These are phyloP conservation scores for Vimba vimba DNA, from an alignment of 2,113 vertebrate species.

Conservation along the genomic window DNA sequence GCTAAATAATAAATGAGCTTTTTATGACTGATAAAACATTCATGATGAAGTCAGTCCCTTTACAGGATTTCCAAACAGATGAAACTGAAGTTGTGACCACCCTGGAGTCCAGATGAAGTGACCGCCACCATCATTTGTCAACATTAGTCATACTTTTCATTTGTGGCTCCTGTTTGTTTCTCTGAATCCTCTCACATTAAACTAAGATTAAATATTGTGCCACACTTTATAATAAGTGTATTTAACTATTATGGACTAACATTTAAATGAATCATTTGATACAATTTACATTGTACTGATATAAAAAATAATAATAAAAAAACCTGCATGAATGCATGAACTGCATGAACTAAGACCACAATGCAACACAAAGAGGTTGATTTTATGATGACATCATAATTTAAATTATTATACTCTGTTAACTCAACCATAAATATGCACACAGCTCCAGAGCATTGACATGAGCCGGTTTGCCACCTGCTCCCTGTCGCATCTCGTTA, in stretches of 20 bases:
- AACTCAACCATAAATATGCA: not conserved
- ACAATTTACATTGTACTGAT: too few relatives aligned
- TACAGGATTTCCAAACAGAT: slow-evolving; percentile 15
- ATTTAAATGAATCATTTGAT: too few relatives aligned
- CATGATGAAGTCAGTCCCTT: slow-evolving; percentile 17
- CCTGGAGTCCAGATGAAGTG: not conserved
- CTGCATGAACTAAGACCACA: not conserved
- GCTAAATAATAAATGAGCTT: slow-evolving; percentile 24
- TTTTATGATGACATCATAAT: slow-evolving; percentile 15
- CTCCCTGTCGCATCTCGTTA: slow-evolving; percentile 59
- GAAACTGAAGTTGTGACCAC: not conserved
- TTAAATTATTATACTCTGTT: not conserved
- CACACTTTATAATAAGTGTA: too few relatives aligned
- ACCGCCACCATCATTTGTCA: not conserved
- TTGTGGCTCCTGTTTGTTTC: not conserved
- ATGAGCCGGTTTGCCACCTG: slow-evolving; percentile 47
- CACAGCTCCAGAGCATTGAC: not conserved
- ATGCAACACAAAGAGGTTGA: not conserved
- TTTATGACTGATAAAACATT: slow-evolving; percentile 42
- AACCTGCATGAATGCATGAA: too few relatives aligned
- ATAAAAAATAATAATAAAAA: too few relatives aligned
- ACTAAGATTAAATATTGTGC: not conserved
- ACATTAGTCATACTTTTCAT: not conserved
- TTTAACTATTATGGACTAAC: too few relatives aligned
- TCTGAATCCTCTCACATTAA: not conserved